Evolutionary conservation across 2,113 vertebrate species (phyloP), one percentile per base, ranked within the genome.

Genomic region (Catharus minimus): DNA sequence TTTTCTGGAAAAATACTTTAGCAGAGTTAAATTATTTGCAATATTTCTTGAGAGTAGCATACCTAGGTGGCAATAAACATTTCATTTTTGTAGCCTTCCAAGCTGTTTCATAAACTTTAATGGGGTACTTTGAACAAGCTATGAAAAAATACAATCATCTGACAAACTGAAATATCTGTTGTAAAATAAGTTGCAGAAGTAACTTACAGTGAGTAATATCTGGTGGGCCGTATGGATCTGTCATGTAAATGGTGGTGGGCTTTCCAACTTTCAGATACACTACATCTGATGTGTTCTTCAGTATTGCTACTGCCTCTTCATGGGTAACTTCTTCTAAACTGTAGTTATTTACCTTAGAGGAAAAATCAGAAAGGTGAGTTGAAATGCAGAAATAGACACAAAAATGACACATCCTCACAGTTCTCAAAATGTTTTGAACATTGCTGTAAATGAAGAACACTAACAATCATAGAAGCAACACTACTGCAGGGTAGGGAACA

Each of bases 251-350:
- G 79, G 98, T 99, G 92, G 98, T 98, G 90, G 99, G 98, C 82
- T 99, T 99, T 72, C 98, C 99, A 95, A 99, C 98, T 97, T 99
- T 99, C 79, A 99, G 97, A 95, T 99, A 99, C 57, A 99, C 99
- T 65, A 99, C 98, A 87, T 99, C 99, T 7, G 98, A 98, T 7
- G 99, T 99, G 95, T 99, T 99, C 98, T 99, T 99, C 98, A 99
- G 82, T 95, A 99, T 99, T 15, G 98, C 98, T 96, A 99, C 99
- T 9, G 99, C 99, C 92, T 99, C 99, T 97, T 99, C 99, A 55
- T 99, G 99, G 50, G 98, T 99, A 68, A 99, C 98, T 95, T 99
- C 99, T 97, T 99, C 99, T 98, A 99, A 97, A 95, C 98, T 98
- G 97, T 99, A 99, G 96, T 99, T 99, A 96, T 99, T 99, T 86